Conservation (phyloP, 2,888 invertebrate genomes). For the Meteorus colon region DNA sequence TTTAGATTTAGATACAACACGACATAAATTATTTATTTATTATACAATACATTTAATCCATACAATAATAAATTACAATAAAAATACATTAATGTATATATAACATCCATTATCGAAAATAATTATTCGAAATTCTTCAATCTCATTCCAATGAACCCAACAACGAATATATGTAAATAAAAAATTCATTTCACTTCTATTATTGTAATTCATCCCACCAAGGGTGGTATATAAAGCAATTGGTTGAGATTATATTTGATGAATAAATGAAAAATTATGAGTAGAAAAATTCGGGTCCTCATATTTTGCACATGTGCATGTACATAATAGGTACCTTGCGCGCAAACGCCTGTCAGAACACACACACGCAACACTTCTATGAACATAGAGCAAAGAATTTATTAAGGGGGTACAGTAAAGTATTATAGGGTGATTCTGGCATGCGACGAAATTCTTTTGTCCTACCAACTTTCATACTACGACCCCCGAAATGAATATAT, state of each 20-base stretch:
- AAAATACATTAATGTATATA: neutral
- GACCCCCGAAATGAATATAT: slow-evolving; percentile 49
- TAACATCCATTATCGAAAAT: neutral
- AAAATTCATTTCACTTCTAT: slow-evolving; percentile 14
- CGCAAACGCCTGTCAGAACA: neutral
- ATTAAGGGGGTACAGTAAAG: slow-evolving; percentile 64
- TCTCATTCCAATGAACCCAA: slow-evolving; percentile 10
- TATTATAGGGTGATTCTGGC: slow-evolving; percentile 58
- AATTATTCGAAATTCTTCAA: neutral
- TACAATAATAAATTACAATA: slow-evolving; percentile 1
- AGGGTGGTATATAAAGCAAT: neutral
- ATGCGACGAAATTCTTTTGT: slow-evolving; percentile 72
- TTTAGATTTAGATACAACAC: neutral
- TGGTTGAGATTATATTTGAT: slow-evolving; percentile 19
- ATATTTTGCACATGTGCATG: neutral
- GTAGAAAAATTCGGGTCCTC: slow-evolving; percentile 27
- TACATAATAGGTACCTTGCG: slow-evolving; percentile 15
- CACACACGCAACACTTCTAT: neutral
- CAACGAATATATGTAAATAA: slow-evolving; percentile 11
- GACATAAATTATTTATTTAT: neutral
- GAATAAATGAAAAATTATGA: slow-evolving; percentile 26
- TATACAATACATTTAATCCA: too few relatives aligned
- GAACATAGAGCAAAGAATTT: slow-evolving; percentile 50
- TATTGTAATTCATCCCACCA: neutral
- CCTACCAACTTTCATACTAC: slow-evolving; percentile 49